A percentile compares a stretch with the other conserved stretches of the same genome.
Conservation (phyloP, 2,888 invertebrate species). For the Globia sparganii region DNA sequence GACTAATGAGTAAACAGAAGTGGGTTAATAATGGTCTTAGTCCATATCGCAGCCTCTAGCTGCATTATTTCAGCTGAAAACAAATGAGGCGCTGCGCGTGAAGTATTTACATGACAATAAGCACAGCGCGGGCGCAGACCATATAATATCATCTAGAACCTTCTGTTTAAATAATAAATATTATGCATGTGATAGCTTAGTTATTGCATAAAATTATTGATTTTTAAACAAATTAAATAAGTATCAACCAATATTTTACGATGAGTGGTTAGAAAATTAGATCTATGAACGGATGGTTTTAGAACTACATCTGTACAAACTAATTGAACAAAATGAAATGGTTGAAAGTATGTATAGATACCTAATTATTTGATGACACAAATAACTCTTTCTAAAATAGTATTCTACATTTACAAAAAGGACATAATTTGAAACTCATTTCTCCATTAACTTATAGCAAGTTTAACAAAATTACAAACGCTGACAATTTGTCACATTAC, state of each 20-base stretch:
- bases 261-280: neutral
- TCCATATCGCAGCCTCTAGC: slow-evolving; percentile 1
- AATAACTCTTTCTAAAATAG: neutral
- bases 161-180: slow-evolving; percentile 15
- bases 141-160: slow-evolving; percentile 37
- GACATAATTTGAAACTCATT: slow-evolving; percentile 2
- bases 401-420: slow-evolving; percentile 1
- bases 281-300: slow-evolving; percentile 1
- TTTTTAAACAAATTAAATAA: neutral
- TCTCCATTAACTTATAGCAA: slow-evolving; percentile 11
- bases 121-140: slow-evolving; percentile 6
- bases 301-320: slow-evolving; percentile 3
- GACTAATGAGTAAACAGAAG: slow-evolving; percentile 22
- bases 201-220: neutral
- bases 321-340: neutral
- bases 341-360: slow-evolving; percentile 7
- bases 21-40: slow-evolving; percentile 21
- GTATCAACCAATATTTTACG: neutral
- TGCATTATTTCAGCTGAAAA: slow-evolving; percentile 55
- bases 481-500: slow-evolving; percentile 34
- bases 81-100: slow-evolving; percentile 38
- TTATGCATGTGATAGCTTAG: neutral
- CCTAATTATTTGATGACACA: slow-evolving; percentile 1
- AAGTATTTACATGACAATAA: slow-evolving; percentile 63
- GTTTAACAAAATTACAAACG: slow-evolving; percentile 20